A percentile compares a stretch with the other conserved stretches of the same genome.
These are phyloP conservation scores for Diloba caeruleocephala DNA, from an alignment of 2,888 invertebrate species.

Conservation along the genomic window DNA sequence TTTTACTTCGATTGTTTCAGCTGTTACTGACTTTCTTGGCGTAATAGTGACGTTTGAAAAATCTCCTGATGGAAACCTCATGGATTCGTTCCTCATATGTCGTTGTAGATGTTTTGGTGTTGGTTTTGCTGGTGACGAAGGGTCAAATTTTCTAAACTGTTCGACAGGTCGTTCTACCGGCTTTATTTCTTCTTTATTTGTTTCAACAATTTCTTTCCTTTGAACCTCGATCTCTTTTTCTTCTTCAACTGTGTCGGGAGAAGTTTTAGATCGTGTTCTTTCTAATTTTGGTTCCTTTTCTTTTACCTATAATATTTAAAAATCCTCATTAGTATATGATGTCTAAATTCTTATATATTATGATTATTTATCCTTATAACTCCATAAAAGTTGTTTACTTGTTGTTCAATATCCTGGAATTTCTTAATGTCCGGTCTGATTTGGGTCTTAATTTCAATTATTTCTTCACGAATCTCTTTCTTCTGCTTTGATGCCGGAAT, in stretches of 20 bases:
- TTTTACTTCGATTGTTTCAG: constrained; percentile 83
- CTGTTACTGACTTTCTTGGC: constrained; percentile 79
- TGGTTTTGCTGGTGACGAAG: constrained; percentile 84
- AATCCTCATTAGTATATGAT: too few relatives aligned
- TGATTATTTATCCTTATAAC: too few relatives aligned
- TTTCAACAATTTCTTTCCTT: constrained; percentile 62
- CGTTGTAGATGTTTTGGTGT: constrained; percentile 87
- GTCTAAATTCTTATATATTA: too few relatives aligned
- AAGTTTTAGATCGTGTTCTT: constrained; percentile 77
- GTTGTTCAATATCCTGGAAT: constrained; percentile 86
- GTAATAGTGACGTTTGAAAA: constrained; percentile 86
- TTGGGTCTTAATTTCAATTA: constrained; percentile 92
- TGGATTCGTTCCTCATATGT: constrained; percentile 87
- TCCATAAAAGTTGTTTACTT: constrained; percentile 62
- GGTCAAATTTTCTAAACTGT: constrained; percentile 83
- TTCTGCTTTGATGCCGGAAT: constrained; percentile 93
- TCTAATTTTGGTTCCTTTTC: constrained; percentile 81
- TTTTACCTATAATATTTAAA: constrained; percentile 63
- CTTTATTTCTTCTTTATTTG: constrained; percentile 74
- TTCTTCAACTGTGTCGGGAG: constrained; percentile 77
- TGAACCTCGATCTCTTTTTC: constrained; percentile 66
- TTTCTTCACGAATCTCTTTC: constrained; percentile 92
- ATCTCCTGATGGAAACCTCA: constrained; percentile 87
- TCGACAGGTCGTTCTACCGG: constrained; percentile 74
- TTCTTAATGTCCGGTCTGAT: constrained; percentile 88